Base-by-base conservation (phyloP, 2,113 vertebrate genomes). In the Myiagra hebetior region DNA sequence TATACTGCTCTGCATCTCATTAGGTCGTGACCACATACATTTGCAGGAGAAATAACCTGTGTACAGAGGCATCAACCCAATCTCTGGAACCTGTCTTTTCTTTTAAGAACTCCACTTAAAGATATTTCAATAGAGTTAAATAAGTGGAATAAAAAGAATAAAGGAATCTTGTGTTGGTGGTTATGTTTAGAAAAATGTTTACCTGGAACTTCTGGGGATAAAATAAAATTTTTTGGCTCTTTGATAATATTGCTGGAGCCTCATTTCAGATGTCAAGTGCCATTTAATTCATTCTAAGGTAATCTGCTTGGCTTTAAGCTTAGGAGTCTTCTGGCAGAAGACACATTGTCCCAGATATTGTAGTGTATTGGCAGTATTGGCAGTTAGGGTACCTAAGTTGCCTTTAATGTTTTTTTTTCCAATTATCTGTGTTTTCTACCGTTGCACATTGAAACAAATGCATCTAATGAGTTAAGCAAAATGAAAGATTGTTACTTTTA, bases 111-210 rank as follows among this genome's bases (percentile, higher is more conserved):
- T 47, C 15, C 18, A 46, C 26, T 26, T 73, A 53, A 49, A 85
- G 13, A 31, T 52, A 49, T 83, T 90, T 89, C 0, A 0, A 13
- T n/a, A 37, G 31, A 57, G 4, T 27, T 56, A 50, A 57, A 31
- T 28, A 56, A 31, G 9, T 35, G 16, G 10, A 60, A 55, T n/a
- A 47, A 63, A 82, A 83, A 39, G 6, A 72, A 47, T 62, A 42
- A 50, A 78, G 33, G 42, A 55, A 57, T 37, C 30, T 62, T 85
- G 7, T 28, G 31, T 57, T 47, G 27, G 21, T 57, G 15, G 11
- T 24, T 88, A 16, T 33, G 6, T 62, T 91, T 79, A 82, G 15
- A 39, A 31, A 26, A 74, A 21, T n/a, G 24, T 77, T 93, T 46
- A 6, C 33, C 15, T n/a, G 10, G 8, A 70, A 33, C 8, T 52